phyloP scores from a whole-genome alignment of 2,113 vertebrate genomes.

The Phalacrocorax carbo region DNA sequence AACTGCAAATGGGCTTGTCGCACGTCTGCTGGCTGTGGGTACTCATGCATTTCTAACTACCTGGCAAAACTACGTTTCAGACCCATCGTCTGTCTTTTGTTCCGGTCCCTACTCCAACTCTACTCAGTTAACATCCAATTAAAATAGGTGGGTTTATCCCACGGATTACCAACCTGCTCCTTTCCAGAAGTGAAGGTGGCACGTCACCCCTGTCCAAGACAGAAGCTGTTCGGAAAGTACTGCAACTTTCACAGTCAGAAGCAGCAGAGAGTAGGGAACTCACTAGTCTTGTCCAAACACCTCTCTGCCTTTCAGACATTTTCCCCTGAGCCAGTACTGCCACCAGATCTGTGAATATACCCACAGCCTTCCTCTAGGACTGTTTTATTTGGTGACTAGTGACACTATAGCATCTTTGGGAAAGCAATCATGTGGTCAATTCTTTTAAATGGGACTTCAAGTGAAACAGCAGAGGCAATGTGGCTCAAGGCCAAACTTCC shows the following conservation, averaged over 20 bases:
- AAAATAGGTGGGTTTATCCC: background rate
- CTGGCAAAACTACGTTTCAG: background rate
- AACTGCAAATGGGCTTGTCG: background rate
- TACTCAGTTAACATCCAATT: background rate
- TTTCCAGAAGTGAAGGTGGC: background rate
- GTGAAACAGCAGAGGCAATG: background rate
- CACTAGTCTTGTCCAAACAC: background rate
- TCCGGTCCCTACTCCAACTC: background rate
- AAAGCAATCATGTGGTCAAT: background rate
- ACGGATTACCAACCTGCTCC: background rate
- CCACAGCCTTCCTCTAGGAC: background rate
- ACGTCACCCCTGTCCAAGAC: background rate
- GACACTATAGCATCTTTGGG: background rate
- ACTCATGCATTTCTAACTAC: background rate
- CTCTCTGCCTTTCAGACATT: background rate
- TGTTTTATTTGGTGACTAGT: background rate
- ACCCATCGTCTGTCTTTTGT: background rate
- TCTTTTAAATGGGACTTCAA: background rate
- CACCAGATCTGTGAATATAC: background rate
- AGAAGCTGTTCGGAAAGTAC: background rate
- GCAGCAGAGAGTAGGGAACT: background rate
- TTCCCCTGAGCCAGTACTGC: too few species aligned
- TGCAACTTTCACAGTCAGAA: background rate
- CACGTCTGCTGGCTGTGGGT: background rate
- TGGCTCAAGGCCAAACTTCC: background rate